Percentiles rank a stretch among this genome's conserved stretches.
Evolutionary conservation across 1,140 invertebrate genomes (phyloP).

Genomic region (Grapholita molesta): DNA sequence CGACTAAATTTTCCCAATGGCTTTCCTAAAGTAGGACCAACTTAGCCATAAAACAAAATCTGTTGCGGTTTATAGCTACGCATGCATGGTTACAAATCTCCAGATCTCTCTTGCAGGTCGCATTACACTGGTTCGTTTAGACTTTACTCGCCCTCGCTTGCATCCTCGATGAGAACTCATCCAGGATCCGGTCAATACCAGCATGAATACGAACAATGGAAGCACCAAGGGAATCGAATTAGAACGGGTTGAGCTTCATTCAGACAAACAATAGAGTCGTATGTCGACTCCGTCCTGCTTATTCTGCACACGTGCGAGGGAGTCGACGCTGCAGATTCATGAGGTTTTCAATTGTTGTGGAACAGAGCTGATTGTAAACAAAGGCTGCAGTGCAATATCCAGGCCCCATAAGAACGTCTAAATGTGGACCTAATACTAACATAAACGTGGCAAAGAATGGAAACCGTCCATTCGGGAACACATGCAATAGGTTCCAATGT

Average conservation of each 20-base stretch:
- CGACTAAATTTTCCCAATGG: too few species aligned
- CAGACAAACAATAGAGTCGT: background rate
- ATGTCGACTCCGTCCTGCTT: background rate
- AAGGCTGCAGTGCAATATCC: background rate
- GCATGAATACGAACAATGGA: background rate
- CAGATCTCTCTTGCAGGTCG: background rate
- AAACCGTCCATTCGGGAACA: background rate
- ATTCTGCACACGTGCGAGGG: background rate
- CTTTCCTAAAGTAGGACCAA: too few species aligned
- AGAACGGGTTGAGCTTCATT: conserved; percentile 12
- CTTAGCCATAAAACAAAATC: too few species aligned
- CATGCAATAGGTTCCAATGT: background rate
- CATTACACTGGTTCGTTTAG: background rate
- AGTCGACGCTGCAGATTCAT: background rate
- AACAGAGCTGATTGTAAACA: background rate
- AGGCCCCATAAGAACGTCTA: background rate
- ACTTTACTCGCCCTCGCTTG: background rate
- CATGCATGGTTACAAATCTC: too few species aligned
- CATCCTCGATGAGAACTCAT: background rate
- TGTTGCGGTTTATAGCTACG: too few species aligned
- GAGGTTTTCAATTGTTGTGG: background rate
- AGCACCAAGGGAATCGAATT: conserved; percentile 10
- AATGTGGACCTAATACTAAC: background rate
- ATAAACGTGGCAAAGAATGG: background rate
- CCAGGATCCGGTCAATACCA: conserved; percentile 8